Evolutionary conservation across 2,797 vertebrate species (phyloP).

Genomic region (Meda fulgida): DNA sequence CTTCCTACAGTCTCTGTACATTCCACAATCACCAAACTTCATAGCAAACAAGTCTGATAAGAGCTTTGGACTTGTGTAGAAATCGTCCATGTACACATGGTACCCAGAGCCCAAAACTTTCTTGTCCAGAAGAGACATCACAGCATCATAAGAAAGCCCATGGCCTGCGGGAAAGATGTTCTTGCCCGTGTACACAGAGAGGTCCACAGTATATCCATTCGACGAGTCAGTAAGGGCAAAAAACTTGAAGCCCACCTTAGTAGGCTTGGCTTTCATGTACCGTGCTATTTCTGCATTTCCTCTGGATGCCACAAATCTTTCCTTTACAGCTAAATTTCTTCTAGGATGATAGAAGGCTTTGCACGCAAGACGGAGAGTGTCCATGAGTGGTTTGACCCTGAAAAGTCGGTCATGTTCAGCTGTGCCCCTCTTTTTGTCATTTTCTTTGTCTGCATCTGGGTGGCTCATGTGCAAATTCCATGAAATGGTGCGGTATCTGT

Average conservation of each 20-base stretch:
- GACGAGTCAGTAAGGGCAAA: conserved; percentile 38
- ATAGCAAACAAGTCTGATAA: conserved; percentile 23
- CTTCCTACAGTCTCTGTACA: conserved; percentile 47
- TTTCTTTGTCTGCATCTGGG: too few species aligned
- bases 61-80: conserved; percentile 47
- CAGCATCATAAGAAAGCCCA: too few species aligned
- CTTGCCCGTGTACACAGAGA: too few species aligned
- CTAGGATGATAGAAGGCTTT: conserved; percentile 39
- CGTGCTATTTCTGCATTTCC: not conserved
- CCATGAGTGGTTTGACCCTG: too few species aligned
- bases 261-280: not conserved
- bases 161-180: too few species aligned
- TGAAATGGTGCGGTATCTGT: too few species aligned
- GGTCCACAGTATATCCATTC: conserved; percentile 2
- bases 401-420: too few species aligned
- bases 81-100: not conserved
- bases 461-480: too few species aligned
- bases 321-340: not conserved
- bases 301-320: not conserved
- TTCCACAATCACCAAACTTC: conserved; percentile 46
- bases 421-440: too few species aligned
- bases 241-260: conserved; percentile 39
- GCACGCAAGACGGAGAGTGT: too few species aligned
- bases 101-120: too few species aligned
- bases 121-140: too few species aligned